Evolutionary conservation across 2,113 vertebrate species (phyloP).

Genomic region (Paradisaea rubra): DNA sequence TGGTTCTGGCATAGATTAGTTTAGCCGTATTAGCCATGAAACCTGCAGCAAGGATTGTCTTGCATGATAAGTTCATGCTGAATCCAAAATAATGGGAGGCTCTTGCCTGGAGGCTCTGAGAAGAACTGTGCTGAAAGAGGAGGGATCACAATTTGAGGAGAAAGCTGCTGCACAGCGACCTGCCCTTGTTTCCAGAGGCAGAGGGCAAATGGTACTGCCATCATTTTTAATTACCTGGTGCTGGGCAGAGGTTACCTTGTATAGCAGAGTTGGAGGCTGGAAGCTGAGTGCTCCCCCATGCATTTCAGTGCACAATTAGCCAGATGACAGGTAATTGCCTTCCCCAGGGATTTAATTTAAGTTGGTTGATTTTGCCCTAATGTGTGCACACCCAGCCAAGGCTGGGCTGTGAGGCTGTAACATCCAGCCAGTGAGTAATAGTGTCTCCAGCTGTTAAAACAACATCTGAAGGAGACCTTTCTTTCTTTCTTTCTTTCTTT

Average conservation of each 20-base stretch:
- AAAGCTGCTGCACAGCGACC: neutral
- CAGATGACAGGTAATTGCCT: neutral
- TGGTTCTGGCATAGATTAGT: conserved; percentile 21
- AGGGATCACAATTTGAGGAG: neutral
- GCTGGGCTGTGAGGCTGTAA: neutral
- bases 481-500: neutral
- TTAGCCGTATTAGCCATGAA: neutral
- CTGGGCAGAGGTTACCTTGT: neutral
- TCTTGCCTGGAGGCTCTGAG: conserved; percentile 8
- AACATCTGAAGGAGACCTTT: neutral
- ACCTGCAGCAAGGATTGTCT: conserved; percentile 29
- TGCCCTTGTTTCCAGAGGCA: neutral
- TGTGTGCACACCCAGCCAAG: neutral
- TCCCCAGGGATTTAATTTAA: neutral
- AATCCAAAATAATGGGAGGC: neutral
- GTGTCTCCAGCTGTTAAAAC: neutral
- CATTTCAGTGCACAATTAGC: neutral
- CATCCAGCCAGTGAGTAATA: neutral
- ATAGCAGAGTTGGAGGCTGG: neutral
- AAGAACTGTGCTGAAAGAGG: neutral
- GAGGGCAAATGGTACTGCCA: neutral
- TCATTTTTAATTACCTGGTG: neutral
- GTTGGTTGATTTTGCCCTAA: neutral
- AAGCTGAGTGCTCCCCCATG: neutral
- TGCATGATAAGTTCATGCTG: neutral